phyloP scores from a whole-genome alignment of 2,797 vertebrate species.

The Gorsachius magnificus region DNA sequence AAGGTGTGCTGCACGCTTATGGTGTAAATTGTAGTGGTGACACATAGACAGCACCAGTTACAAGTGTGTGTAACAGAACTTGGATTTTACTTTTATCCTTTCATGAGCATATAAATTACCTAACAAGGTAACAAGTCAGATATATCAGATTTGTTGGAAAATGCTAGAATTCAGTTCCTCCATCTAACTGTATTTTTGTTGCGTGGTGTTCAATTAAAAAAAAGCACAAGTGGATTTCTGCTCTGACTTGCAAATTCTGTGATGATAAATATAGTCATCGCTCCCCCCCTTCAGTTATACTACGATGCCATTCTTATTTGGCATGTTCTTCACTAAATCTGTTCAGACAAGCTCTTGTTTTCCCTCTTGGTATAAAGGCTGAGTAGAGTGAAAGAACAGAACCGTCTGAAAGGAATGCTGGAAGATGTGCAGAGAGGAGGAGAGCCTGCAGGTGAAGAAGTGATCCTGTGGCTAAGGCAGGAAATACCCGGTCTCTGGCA shows the following conservation, averaged over 20 bases:
- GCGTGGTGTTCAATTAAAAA: background rate
- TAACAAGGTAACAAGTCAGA: background rate
- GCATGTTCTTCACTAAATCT: background rate
- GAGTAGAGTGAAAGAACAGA: background rate
- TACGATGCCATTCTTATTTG: background rate
- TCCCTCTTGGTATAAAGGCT: background rate
- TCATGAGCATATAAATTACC: background rate
- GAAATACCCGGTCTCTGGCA: background rate
- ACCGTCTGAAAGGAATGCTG: background rate
- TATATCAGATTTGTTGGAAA: background rate
- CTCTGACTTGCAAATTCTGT: slow-evolving; percentile 2
- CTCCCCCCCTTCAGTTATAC: background rate
- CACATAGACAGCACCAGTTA: background rate
- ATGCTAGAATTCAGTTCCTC: background rate
- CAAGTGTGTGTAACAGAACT: background rate
- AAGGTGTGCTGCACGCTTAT: background rate
- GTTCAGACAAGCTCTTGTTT: background rate
- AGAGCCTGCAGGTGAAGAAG: background rate
- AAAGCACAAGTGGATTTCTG: background rate
- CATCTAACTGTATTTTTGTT: background rate
- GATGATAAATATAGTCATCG: background rate
- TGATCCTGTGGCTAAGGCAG: background rate
- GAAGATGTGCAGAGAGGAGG: background rate
- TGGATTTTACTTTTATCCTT: background rate
- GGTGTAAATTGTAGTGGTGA: background rate